These are phyloP conservation scores for Styela plicata DNA, from an alignment of 23 tunicate genomes.

Conservation along the genomic window DNA sequence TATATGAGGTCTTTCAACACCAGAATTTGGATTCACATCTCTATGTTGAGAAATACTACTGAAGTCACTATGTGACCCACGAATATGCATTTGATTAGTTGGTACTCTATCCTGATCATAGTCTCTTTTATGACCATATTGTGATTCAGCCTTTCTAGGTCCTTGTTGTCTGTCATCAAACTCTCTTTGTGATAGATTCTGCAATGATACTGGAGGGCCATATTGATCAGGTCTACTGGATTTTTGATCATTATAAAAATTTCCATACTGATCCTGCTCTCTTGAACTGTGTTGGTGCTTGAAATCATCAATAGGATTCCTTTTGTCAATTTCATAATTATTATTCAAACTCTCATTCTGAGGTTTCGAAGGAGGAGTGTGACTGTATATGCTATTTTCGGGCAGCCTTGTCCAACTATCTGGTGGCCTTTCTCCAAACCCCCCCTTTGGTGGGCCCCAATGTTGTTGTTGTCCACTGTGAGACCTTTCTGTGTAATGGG, in stretches of 20 bases:
- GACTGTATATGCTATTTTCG: background rate
- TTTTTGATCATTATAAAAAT: too few species aligned
- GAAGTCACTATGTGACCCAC: background rate
- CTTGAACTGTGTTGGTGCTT: background rate
- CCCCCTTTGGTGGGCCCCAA: background rate
- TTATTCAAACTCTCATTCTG: conserved; percentile 1
- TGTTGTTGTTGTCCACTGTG: conserved; percentile 33
- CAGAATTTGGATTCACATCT: background rate
- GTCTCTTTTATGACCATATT: background rate
- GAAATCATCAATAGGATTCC: background rate
- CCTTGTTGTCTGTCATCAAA: background rate
- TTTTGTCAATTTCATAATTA: background rate
- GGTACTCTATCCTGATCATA: background rate
- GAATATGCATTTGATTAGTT: background rate
- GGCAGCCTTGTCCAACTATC: background rate
- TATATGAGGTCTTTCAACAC: conserved; percentile 12
- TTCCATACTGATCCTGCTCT: background rate
- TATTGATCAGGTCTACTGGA: background rate
- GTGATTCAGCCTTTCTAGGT: background rate
- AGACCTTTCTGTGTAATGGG: conserved; percentile 52
- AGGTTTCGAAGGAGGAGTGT: conserved; percentile 10
- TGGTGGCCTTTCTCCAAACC: background rate
- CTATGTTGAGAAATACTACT: background rate
- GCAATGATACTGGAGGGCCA: background rate
- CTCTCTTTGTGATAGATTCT: too few species aligned